Conservation (phyloP, 2,888 invertebrate species). For the Axea sp. region DNA sequence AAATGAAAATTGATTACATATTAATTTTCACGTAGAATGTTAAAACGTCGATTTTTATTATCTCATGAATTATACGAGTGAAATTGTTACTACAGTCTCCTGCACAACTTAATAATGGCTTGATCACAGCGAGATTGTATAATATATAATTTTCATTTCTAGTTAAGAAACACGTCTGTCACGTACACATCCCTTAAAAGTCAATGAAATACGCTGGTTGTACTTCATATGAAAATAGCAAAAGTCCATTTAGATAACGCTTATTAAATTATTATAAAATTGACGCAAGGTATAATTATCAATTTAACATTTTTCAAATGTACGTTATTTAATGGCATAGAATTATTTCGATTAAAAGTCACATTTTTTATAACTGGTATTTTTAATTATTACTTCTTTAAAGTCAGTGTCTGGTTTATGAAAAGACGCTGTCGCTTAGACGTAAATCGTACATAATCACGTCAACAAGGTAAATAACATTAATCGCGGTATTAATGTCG, state of each 20-base stretch:
- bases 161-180: constrained; percentile 12
- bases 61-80: constrained; percentile 1
- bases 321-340: no score
- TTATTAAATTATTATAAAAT: constrained; percentile 4
- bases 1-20: no score
- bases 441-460: constrained; percentile 10
- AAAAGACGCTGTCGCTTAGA: not conserved
- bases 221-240: constrained; percentile 1
- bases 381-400: no score
- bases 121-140: constrained; percentile 7
- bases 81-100: constrained; percentile 20
- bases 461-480: constrained; percentile 21
- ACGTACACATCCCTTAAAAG: constrained; percentile 17
- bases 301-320: not conserved
- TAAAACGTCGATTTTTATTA: not conserved
- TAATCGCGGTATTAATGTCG: constrained; percentile 45
- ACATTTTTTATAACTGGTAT: no score
- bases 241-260: not conserved
- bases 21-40: no score
- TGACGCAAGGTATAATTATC: not conserved
- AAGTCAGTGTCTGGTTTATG: not conserved
- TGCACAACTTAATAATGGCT: constrained; percentile 19
- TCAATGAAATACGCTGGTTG: constrained; percentile 3
- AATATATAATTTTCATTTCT: constrained; percentile 40
- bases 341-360: no score